phyloP scores from a whole-genome alignment of 1,140 invertebrate genomes.

The Mizuhopecten yessoensis region DNA sequence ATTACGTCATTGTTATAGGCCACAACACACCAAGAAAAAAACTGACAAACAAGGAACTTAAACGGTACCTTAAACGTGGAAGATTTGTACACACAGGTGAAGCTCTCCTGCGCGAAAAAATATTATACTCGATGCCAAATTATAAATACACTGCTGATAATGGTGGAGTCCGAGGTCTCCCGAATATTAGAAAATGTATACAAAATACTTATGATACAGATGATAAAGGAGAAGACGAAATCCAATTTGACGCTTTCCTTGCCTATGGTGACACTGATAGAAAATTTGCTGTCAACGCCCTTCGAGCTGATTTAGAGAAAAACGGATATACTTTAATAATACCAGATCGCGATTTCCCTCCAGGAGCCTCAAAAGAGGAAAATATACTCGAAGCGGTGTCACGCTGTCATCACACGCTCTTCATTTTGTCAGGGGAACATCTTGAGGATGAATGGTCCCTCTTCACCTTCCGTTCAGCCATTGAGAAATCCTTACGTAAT shows the following conservation, averaged over 20 bases:
- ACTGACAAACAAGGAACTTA: conserved; percentile 64
- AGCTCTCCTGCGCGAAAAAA: conserved; percentile 63
- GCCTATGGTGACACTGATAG: conserved; percentile 69
- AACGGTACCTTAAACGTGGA: conserved; percentile 65
- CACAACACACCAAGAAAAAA: conserved; percentile 57
- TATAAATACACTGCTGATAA: neutral
- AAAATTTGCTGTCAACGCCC: conserved; percentile 61
- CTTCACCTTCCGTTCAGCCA: conserved; percentile 70
- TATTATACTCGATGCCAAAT: conserved; percentile 65
- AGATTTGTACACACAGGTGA: conserved; percentile 62
- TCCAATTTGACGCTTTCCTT: conserved; percentile 61
- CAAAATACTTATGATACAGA: conserved; percentile 53
- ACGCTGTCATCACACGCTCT: conserved; percentile 61
- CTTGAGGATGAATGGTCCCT: conserved; percentile 71
- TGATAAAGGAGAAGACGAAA: neutral
- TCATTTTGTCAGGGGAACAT: conserved; percentile 66
- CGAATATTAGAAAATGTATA: conserved; percentile 51
- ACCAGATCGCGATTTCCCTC: conserved; percentile 71
- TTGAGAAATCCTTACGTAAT: conserved; percentile 67
- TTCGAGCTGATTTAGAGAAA: conserved; percentile 63
- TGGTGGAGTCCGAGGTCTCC: neutral
- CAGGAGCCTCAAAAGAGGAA: conserved; percentile 72
- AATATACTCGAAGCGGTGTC: conserved; percentile 72
- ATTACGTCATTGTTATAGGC: conserved; percentile 67
- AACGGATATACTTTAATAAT: conserved; percentile 64